These are phyloP conservation scores for Phragmatobia fuliginosa DNA, from an alignment of 2,888 invertebrate genomes.

Conservation along the genomic window DNA sequence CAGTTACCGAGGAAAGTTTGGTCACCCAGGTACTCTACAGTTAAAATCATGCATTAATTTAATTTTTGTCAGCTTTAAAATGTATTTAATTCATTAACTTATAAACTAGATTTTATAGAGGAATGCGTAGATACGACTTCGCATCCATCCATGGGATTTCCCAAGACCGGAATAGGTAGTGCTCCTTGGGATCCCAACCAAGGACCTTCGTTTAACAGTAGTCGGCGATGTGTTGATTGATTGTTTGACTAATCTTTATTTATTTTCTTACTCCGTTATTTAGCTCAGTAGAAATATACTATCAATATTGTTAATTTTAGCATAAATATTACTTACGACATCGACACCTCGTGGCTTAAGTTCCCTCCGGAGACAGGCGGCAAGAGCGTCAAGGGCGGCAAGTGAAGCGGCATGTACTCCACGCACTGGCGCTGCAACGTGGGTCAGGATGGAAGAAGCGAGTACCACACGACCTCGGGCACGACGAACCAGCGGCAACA, in stretches of 20 bases:
- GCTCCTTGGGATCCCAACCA: no score
- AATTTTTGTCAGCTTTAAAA: no score
- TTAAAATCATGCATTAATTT: no score
- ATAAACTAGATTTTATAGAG: no score
- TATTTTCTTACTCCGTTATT: neutral
- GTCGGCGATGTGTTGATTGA: no score
- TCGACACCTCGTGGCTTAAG: conserved; percentile 93
- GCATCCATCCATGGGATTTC: no score
- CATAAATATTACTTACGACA: conserved; percentile 80
- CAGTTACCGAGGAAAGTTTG: no score
- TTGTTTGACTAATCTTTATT: neutral
- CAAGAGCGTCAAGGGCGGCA: conserved; percentile 93
- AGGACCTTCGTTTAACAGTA: no score
- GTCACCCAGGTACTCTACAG: no score
- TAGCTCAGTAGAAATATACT: neutral
- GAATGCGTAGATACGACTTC: no score
- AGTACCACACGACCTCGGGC: conserved; percentile 93
- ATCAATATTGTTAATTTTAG: neutral
- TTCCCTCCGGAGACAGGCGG: conserved; percentile 92
- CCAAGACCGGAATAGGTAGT: no score
- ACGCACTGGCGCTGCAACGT: conserved; percentile 92
- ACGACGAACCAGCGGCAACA: conserved; percentile 92
- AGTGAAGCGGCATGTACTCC: conserved; percentile 93
- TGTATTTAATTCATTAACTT: no score
- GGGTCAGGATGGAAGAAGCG: conserved; percentile 92